Evolutionary conservation across 2,113 vertebrate genomes (phyloP).

Genomic region (Ptyas mucosa): DNA sequence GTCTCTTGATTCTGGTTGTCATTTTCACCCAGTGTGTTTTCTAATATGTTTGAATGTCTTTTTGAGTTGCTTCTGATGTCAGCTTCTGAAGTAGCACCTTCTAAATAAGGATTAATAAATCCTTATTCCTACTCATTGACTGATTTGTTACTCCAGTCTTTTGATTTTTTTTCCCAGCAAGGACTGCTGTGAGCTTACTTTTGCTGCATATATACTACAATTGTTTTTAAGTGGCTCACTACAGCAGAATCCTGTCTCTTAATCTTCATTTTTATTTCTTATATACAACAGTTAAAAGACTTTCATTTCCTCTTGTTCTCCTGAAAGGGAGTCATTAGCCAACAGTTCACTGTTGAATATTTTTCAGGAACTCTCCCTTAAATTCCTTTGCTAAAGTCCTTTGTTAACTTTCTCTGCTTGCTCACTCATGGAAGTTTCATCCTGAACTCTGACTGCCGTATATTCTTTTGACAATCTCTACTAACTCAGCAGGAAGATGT

Average conservation of each 20-base stretch:
- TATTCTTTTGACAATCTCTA: not conserved
- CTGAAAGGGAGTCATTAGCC: not conserved
- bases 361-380: not conserved
- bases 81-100: not conserved
- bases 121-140: not conserved
- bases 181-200: not conserved
- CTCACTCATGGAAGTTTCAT: not conserved
- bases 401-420: not conserved
- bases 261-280: not conserved
- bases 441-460: not conserved
- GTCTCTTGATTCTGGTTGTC: not conserved
- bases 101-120: not conserved
- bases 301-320: not conserved
- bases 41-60: not conserved
- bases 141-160: not conserved
- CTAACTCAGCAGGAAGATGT: not conserved
- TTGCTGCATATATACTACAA: not conserved
- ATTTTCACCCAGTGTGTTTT: not conserved
- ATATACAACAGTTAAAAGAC: not conserved
- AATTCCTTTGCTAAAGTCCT: not conserved
- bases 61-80: not conserved
- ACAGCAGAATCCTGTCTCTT: not conserved
- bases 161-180: not conserved
- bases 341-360: not conserved
- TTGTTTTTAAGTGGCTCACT: not conserved